Conservation (phyloP, 1,140 invertebrate species). For the Aradophagus sp. region DNA sequence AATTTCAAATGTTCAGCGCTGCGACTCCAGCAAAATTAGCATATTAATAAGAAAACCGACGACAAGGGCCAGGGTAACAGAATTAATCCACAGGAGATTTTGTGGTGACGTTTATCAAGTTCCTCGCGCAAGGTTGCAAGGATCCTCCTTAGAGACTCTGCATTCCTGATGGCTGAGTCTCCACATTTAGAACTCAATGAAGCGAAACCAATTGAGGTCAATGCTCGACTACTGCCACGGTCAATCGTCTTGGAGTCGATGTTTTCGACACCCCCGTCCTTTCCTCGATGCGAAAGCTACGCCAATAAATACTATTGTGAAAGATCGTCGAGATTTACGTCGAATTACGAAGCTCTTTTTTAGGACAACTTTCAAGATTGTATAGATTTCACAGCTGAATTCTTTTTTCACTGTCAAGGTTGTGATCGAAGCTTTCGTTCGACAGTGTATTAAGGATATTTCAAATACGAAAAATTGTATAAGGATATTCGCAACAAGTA, state of each 20-base stretch:
- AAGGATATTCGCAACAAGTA: conserved; percentile 38
- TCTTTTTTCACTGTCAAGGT: too few relatives aligned
- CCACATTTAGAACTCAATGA: conserved; percentile 76
- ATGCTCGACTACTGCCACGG: conserved; percentile 17
- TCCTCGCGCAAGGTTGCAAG: conserved; percentile 62
- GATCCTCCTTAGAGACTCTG: conserved; percentile 66
- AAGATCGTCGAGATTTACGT: too few relatives aligned
- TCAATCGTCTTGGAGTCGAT: too few relatives aligned
- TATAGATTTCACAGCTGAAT: too few relatives aligned
- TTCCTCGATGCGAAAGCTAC: too few relatives aligned
- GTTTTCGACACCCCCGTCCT: too few relatives aligned
- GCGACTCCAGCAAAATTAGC: conserved; percentile 68
- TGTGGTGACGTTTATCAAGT: conserved; percentile 27
- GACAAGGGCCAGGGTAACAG: conserved; percentile 74
- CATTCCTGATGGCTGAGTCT: conserved; percentile 71
- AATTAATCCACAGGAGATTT: conserved; percentile 68
- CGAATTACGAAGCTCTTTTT: too few relatives aligned
- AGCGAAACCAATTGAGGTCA: conserved; percentile 72
- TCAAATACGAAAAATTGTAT: conserved; percentile 23
- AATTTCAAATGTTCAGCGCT: conserved; percentile 33
- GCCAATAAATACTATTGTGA: too few relatives aligned
- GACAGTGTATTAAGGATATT: too few relatives aligned
- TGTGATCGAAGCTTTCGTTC: too few relatives aligned
- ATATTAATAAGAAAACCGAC: conserved; percentile 75
- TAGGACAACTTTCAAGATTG: too few relatives aligned